phyloP scores from a whole-genome alignment of 2,888 invertebrate species.

The Erebia aethiops region DNA sequence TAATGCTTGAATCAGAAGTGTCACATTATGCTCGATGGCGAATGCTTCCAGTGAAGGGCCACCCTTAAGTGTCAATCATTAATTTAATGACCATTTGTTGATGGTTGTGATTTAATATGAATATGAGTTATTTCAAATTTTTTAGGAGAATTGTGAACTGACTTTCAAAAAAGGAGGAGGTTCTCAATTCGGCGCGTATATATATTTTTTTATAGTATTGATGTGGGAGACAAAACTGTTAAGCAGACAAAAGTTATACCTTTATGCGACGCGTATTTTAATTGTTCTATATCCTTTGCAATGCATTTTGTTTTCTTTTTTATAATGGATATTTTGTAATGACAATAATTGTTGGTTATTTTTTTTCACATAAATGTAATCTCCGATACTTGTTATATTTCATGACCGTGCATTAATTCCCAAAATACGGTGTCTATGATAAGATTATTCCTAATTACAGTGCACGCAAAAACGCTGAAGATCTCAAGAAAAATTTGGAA shows the following conservation, averaged over 20 bases:
- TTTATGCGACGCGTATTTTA: not conserved
- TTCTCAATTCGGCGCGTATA: no score
- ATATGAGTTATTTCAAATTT: no score
- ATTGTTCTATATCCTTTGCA: not conserved
- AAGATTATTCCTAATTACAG: slow-evolving; percentile 87
- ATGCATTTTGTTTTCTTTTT: not conserved
- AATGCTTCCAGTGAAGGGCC: no score
- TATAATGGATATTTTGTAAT: not conserved
- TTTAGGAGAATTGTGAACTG: no score
- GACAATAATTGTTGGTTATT: not conserved
- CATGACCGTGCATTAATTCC: slow-evolving; percentile 56
- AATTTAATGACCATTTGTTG: no score
- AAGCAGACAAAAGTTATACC: not conserved
- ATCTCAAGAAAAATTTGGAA: slow-evolving; percentile 96
- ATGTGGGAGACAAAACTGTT: not conserved
- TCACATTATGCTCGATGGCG: no score
- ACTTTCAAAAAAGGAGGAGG: no score
- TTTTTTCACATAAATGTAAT: slow-evolving; percentile 18
- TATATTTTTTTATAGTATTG: not conserved
- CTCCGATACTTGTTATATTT: slow-evolving; percentile 30
- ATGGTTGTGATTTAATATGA: no score
- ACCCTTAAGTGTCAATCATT: no score
- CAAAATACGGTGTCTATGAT: slow-evolving; percentile 77
- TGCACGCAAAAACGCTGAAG: slow-evolving; percentile 97
- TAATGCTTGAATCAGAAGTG: no score